Conservation (phyloP, 2,888 invertebrate species). For the Heliconius aoede region DNA sequence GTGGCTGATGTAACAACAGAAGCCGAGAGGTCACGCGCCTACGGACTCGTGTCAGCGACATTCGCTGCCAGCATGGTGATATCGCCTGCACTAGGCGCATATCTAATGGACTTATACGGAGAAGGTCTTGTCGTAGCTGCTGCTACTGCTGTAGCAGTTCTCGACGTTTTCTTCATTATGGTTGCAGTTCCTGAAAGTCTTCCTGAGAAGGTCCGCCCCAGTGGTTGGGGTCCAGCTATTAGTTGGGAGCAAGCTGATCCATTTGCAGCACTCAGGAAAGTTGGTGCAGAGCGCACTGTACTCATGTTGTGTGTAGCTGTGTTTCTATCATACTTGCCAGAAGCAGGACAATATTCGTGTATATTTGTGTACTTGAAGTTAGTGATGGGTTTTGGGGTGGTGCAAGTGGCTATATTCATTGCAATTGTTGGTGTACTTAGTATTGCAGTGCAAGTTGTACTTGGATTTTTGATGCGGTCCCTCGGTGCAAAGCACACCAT, state of each 20-base stretch:
- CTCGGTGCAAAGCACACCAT: slow-evolving; percentile 98
- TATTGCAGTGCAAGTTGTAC: slow-evolving; percentile 95
- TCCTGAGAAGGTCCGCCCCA: slow-evolving; percentile 93
- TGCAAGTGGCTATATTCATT: slow-evolving; percentile 98
- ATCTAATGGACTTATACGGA: slow-evolving; percentile 93
- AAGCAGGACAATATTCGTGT: slow-evolving; percentile 99
- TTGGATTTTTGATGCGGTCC: slow-evolving; percentile 91
- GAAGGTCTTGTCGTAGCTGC: slow-evolving; percentile 95
- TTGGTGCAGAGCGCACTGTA: slow-evolving; percentile 97
- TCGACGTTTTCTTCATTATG: slow-evolving; percentile 99
- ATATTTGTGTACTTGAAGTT: slow-evolving; percentile 99
- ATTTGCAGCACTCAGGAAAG: slow-evolving; percentile 94
- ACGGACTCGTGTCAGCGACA: slow-evolving; percentile 98
- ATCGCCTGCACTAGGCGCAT: slow-evolving; percentile 97
- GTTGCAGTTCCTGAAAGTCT: slow-evolving; percentile 99
- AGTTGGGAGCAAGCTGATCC: slow-evolving; percentile 99
- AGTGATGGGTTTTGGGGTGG: slow-evolving; percentile 97
- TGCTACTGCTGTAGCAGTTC: slow-evolving; percentile 96
- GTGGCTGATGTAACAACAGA: slow-evolving; percentile 99
- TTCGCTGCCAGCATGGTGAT: slow-evolving; percentile 99
- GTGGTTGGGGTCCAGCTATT: slow-evolving; percentile 93
- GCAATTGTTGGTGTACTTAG: slow-evolving; percentile 98
- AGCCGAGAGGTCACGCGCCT: slow-evolving; percentile 96
- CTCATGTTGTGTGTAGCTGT: slow-evolving; percentile 98
- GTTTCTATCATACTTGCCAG: slow-evolving; percentile 98